phyloP scores from a whole-genome alignment of 2,797 vertebrate species.

The Acipenser ruthenus region DNA sequence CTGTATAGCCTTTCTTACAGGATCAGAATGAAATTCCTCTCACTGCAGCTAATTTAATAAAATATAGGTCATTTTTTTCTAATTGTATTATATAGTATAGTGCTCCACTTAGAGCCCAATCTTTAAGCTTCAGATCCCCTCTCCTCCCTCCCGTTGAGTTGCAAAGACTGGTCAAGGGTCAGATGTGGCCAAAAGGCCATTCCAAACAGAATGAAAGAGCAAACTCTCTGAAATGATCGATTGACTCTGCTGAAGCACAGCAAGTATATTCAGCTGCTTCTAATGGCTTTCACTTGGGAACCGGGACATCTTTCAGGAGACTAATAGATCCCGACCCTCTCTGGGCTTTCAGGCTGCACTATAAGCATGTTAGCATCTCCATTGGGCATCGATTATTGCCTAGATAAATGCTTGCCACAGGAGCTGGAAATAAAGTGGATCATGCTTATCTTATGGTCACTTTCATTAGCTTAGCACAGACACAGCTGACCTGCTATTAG shows the following conservation, averaged over 20 bases:
- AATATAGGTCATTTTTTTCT: no score
- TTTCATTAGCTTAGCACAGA: conserved; percentile 57
- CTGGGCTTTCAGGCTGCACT: conserved; percentile 23
- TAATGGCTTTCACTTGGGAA: conserved; percentile 44
- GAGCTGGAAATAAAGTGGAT: conserved; percentile 29
- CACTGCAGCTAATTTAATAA: no score
- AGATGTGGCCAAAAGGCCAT: conserved; percentile 29
- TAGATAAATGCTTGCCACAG: conserved; percentile 46
- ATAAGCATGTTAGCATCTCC: conserved; percentile 46
- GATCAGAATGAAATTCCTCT: no score
- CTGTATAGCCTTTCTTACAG: no score
- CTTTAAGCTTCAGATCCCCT: no score
- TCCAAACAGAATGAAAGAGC: conserved; percentile 6
- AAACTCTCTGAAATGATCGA: conserved; percentile 42
- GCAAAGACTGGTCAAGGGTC: conserved; percentile 20
- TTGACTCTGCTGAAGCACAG: conserved; percentile 29
- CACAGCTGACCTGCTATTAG: conserved; percentile 56
- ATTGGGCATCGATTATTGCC: conserved; percentile 45
- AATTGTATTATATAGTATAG: no score
- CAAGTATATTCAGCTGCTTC: conserved; percentile 43
- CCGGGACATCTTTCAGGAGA: conserved; percentile 38
- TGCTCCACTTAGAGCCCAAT: no score
- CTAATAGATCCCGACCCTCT: conserved; percentile 31
- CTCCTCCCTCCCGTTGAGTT: no score
- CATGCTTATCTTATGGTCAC: conserved; percentile 52